phyloP scores from a whole-genome alignment of 1,140 invertebrate genomes.

The Lysiphlebus fabarum region DNA sequence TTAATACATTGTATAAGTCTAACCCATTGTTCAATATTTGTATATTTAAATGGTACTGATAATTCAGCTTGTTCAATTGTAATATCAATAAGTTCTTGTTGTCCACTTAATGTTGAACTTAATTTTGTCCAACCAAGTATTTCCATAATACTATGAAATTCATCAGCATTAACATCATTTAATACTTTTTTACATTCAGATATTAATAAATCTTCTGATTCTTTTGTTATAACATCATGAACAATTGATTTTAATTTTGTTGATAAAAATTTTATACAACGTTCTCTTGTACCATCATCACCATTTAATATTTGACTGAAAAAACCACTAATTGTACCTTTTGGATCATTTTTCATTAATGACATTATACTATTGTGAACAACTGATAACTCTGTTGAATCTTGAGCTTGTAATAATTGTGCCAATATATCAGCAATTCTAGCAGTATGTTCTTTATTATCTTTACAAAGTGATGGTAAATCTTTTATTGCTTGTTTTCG shows the following conservation, averaged over 20 bases:
- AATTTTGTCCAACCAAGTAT: conserved; percentile 77
- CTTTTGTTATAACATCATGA: conserved; percentile 75
- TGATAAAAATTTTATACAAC: conserved; percentile 84
- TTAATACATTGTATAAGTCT: conserved; percentile 81
- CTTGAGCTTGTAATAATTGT: conserved; percentile 84
- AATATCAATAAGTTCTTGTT: conserved; percentile 82
- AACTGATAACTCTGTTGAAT: conserved; percentile 73
- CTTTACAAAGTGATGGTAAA: conserved; percentile 82
- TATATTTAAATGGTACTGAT: conserved; percentile 71
- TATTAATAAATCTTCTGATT: conserved; percentile 83
- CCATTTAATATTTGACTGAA: conserved; percentile 83
- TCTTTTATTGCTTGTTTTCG: conserved; percentile 95
- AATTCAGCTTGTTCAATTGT: conserved; percentile 79
- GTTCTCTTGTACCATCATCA: conserved; percentile 76
- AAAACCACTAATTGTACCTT: conserved; percentile 75
- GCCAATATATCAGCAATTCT: conserved; percentile 90
- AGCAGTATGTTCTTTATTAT: conserved; percentile 75
- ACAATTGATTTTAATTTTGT: conserved; percentile 79
- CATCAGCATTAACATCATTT: conserved; percentile 84
- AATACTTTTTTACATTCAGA: conserved; percentile 84
- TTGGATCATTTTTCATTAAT: conserved; percentile 63
- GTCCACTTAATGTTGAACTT: conserved; percentile 75
- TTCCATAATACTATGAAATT: conserved; percentile 87
- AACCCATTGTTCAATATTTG: conserved; percentile 73
- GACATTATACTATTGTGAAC: conserved; percentile 70